Evolutionary conservation across 2,797 vertebrate genomes (phyloP).

Genomic region (Cryptoblepharus egeriae): DNA sequence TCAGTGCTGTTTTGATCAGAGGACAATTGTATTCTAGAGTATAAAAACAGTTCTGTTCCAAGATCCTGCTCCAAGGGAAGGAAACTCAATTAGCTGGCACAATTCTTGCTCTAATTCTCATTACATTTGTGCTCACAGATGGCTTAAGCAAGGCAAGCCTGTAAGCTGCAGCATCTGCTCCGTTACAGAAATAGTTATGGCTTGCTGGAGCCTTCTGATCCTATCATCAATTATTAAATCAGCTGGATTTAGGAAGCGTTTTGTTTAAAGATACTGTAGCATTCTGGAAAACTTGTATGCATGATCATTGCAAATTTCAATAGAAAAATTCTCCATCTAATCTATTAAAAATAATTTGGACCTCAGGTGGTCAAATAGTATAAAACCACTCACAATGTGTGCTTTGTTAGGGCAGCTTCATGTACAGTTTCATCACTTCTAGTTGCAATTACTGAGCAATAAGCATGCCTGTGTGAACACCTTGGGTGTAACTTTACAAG

Average conservation of each 20-base stretch:
- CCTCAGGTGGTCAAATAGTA: background rate
- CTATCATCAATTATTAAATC: slow-evolving; percentile 60
- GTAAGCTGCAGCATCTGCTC: slow-evolving; percentile 67
- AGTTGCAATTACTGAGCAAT: background rate
- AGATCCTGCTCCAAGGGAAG: slow-evolving; percentile 9
- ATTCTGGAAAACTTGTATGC: background rate
- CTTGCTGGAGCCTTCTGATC: slow-evolving; percentile 53
- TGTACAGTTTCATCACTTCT: background rate
- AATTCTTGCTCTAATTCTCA: slow-evolving; percentile 37
- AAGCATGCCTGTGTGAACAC: too few species aligned
- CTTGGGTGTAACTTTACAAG: background rate
- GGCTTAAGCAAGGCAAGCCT: slow-evolving; percentile 66
- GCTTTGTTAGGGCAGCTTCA: background rate
- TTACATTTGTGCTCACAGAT: slow-evolving; percentile 51
- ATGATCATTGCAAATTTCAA: background rate
- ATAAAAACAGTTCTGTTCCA: slow-evolving; percentile 1
- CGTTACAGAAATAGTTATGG: slow-evolving; percentile 71
- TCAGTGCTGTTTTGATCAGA: background rate
- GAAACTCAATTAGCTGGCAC: slow-evolving; percentile 11
- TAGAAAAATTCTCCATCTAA: background rate
- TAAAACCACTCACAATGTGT: background rate
- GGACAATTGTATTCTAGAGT: background rate
- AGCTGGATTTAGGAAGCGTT: slow-evolving; percentile 54
- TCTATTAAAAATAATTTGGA: background rate
- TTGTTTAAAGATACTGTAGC: background rate